Evolutionary conservation across 2,797 vertebrate species (phyloP), one percentile per base, ranked within the genome.

Genomic region (Antrozous pallidus): DNA sequence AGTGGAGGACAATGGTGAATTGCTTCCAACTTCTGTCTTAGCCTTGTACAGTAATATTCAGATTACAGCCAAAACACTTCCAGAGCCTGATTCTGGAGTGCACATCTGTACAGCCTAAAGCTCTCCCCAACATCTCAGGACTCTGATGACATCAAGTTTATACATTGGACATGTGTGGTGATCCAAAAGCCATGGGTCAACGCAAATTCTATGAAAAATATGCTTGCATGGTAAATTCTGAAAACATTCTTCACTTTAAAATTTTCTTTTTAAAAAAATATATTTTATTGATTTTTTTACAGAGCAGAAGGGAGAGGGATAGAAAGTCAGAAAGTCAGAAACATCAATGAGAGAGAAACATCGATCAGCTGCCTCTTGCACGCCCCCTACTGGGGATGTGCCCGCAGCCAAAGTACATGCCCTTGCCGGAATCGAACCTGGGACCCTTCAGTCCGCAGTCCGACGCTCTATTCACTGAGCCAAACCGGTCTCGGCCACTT

Each of bases 141-240:
- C 98, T 98, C 98, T 98, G 96, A 98, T 98, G 97, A 98, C 98
- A 54, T 98, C 98, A 89, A 98, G 97, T 98, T 98, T 98, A 96
- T 98, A 98, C 98, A 98, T 98, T 91, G 98, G 98, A 98, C 98
- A 98, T 75, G 98, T 98, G 96, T 98, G 98, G 95, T 98, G 98
- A 94, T 98, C 98, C 97, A 98, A 97, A 95, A 98, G 98, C 98
- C 98, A 98, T 63, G 98, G 98, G 93, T 98, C 98, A 96, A 98
- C 98, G 97, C 98, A 98, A 0, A 97, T 98, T 94, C 98, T 98
- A 90, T 98, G 98, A 97, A 98, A 98, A 97, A 98, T 97, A 97
- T 98, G 98, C 96, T 98, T 98, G 98, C 98, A 51, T 51, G 51
- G 51, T 20, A 51, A 51, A 51, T 51, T 51, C 20, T 51, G 51